A percentile compares a stretch with the other conserved stretches of the same genome.
Evolutionary conservation across 1,140 invertebrate genomes (phyloP).

Genomic region (Bombus sibiricus): DNA sequence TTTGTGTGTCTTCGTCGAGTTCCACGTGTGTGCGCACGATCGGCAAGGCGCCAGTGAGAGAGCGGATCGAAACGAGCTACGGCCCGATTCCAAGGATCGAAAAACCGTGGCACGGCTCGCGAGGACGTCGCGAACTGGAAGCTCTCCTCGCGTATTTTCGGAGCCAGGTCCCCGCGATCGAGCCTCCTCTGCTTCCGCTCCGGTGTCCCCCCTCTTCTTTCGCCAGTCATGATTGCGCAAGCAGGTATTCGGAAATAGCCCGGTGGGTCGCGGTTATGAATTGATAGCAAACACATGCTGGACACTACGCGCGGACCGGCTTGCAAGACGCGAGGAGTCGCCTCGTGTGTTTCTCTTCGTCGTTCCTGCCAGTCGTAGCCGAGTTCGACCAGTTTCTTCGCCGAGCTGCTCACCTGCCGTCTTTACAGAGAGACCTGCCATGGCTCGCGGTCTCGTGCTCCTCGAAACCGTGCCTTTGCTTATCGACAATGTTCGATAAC

Average conservation of each 20-base stretch:
- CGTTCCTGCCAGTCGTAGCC: neutral
- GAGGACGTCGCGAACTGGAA: constrained; percentile 21
- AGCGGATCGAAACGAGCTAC: neutral
- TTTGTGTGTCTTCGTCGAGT: too few species aligned
- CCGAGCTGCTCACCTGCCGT: constrained; percentile 15
- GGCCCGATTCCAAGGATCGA: neutral
- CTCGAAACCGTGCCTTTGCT: neutral
- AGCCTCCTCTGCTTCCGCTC: constrained; percentile 18
- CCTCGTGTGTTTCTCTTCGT: neutral
- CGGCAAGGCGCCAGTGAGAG: neutral
- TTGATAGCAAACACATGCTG: constrained; percentile 80
- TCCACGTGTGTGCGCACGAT: too few species aligned
- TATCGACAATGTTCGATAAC: neutral
- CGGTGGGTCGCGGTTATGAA: constrained; percentile 73
- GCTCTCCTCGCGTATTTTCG: constrained; percentile 56
- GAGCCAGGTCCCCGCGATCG: constrained; percentile 31
- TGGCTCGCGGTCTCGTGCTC: neutral
- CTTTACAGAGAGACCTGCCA: neutral
- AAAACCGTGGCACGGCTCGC: neutral
- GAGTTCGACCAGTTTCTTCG: constrained; percentile 7
- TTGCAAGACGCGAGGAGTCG: constrained; percentile 3
- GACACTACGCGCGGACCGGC: constrained; percentile 57
- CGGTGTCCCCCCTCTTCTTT: neutral
- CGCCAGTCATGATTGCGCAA: constrained; percentile 65
- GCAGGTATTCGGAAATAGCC: constrained; percentile 75